These are phyloP conservation scores for Coleophora deauratella DNA, from an alignment of 2,888 invertebrate genomes.

Conservation along the genomic window DNA sequence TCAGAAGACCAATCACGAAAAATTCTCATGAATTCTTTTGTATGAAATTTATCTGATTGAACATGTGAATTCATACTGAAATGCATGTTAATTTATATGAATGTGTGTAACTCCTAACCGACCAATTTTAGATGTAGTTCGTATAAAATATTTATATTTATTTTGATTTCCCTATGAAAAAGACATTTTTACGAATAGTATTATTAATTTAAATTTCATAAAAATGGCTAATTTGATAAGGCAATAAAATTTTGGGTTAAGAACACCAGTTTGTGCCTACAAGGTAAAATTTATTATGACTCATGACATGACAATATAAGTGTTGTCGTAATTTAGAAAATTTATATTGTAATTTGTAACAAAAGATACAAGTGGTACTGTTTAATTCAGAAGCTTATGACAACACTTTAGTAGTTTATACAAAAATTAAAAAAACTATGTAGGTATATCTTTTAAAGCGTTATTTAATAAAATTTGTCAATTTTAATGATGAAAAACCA, in stretches of 20 bases:
- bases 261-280: constrained; percentile 68
- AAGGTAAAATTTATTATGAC: constrained; percentile 34
- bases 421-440: no score
- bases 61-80: constrained; percentile 22
- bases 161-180: constrained; percentile 59
- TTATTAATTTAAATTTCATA: constrained; percentile 71
- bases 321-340: constrained; percentile 38
- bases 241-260: constrained; percentile 64
- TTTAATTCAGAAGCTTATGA: no score
- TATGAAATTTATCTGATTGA: neutral
- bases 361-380: no score
- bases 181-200: constrained; percentile 75
- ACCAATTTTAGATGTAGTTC: constrained; percentile 64
- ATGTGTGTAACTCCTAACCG: constrained; percentile 66
- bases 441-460: no score
- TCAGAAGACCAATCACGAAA: constrained; percentile 2
- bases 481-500: constrained; percentile 51
- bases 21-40: neutral
- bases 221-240: constrained; percentile 35
- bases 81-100: constrained; percentile 34
- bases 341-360: no score
- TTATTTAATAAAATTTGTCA: constrained; percentile 50
- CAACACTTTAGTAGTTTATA: constrained; percentile 13
- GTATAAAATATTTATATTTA: constrained; percentile 64
- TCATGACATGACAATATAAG: constrained; percentile 64